A percentile compares a stretch with the other conserved stretches of the same genome.
Evolutionary conservation across 2,888 invertebrate species (phyloP).

Genomic region (Dromius quadrimaculatus): DNA sequence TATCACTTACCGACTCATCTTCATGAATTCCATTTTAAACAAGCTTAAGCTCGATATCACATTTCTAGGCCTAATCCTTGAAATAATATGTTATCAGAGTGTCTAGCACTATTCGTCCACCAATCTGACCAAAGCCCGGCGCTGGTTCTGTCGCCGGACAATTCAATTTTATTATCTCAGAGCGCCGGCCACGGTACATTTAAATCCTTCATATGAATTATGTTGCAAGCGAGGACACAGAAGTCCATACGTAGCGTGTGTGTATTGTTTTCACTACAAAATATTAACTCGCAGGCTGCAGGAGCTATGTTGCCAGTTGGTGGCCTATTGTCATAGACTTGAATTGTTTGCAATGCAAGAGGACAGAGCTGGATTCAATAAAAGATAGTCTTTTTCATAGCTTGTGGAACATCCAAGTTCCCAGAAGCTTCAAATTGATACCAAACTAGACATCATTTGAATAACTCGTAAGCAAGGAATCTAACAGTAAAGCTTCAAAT

Average conservation of each 20-base stretch:
- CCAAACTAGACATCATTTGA: too few species aligned
- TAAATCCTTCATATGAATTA: constrained; percentile 30
- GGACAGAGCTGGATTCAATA: not conserved
- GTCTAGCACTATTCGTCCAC: not conserved
- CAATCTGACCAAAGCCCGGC: not conserved
- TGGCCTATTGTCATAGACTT: not conserved
- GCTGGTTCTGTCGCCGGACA: not conserved
- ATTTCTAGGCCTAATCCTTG: not conserved
- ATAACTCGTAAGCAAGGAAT: too few species aligned
- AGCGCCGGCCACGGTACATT: constrained; percentile 8
- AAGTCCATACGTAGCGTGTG: not conserved
- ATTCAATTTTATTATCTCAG: constrained; percentile 27
- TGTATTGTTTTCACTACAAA: not conserved
- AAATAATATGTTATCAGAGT: constrained; percentile 8
- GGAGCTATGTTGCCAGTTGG: not conserved
- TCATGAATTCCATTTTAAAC: too few species aligned
- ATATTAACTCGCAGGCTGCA: not conserved
- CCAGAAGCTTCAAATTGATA: too few species aligned
- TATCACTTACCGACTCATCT: too few species aligned
- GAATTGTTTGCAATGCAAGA: not conserved
- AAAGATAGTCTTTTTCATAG: too few species aligned
- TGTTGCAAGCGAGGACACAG: not conserved
- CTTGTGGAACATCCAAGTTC: too few species aligned
- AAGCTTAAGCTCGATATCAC: too few species aligned
- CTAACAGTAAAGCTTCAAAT: too few species aligned